Base-by-base conservation (phyloP, 2,797 vertebrate species). In the Pantherophis alleghaniensis region DNA sequence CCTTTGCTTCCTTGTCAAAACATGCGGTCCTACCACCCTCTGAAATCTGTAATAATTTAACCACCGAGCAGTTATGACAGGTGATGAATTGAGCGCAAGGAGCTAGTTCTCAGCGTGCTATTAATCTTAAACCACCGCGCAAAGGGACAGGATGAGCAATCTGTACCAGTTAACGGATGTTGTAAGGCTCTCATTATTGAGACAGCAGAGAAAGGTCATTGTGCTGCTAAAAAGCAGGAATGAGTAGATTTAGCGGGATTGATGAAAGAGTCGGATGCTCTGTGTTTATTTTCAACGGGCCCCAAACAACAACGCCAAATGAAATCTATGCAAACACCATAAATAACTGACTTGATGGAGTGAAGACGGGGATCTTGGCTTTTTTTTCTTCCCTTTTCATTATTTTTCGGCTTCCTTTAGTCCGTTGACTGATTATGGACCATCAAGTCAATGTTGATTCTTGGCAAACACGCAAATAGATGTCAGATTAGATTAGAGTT, bases 11-110 rank as follows among this genome's bases (percentile, higher is more conserved):
- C 63, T 16, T 97, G 96, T 96, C 97, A 97, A 96, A 83, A 94
- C 61, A 97, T 96, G 5, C 92, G 47, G 94, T 96, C 94, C 96
- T 90, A 69, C 59, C 93, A 95, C 87, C 5, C 90, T 55, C 16
- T 66, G 90, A 96, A 96, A 97, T 97, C 97, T 97, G 97, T 97
- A 97, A 97, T 97, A 97, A 97, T 97, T 97, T 98, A 97, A 96
- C 94, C 95, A 91, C 95, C 96, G 94, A 97, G 94, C 95, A 97
- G 96, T 98, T 98, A 97, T 97, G 97, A 96, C 97, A 97, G 94
- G 90, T 96, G 97, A 98, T 97, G 97, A 97, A 97, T 98, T 97
- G 95, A 96, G 97, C 94, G 95, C 95, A 97, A 97, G 95, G 87
- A 96, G 86, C 83, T 95, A 87, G 94, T 96, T 96, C 95, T 97